Conservation (phyloP, 1,140 invertebrate genomes). For the Aphelinus atriplicis region DNA sequence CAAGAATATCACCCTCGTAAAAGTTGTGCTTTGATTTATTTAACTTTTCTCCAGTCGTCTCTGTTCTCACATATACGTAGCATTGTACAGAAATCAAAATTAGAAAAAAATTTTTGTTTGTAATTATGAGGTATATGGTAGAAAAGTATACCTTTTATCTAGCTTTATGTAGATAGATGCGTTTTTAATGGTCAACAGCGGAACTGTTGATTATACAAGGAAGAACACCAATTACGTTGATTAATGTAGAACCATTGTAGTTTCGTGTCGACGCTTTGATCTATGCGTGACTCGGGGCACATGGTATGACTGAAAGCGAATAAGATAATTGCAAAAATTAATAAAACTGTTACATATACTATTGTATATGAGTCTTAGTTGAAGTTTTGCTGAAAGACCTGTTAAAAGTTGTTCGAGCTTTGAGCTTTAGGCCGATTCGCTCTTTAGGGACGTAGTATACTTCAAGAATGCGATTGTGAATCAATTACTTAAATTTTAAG, state of each 20-base stretch:
- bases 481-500: constrained; percentile 25
- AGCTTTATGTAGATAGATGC: constrained; percentile 63
- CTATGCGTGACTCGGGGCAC: constrained; percentile 44
- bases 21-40: constrained; percentile 28
- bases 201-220: constrained; percentile 63
- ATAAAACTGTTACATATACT: constrained; percentile 63
- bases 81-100: constrained; percentile 25
- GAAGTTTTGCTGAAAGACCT: constrained; percentile 54
- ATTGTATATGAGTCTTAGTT: constrained; percentile 63
- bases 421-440: constrained; percentile 53
- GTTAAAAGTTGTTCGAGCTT: constrained; percentile 58
- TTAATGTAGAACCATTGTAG: constrained; percentile 58
- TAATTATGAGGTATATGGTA: constrained; percentile 25
- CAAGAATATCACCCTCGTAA: constrained; percentile 4
- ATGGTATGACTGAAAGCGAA: constrained; percentile 59
- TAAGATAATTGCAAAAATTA: constrained; percentile 12
- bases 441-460: constrained; percentile 42
- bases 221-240: constrained; percentile 67
- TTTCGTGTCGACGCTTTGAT: constrained; percentile 45
- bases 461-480: constrained; percentile 43
- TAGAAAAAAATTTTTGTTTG: constrained; percentile 27
- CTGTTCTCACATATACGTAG: constrained; percentile 23
- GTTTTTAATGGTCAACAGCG: constrained; percentile 61
- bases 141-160: constrained; percentile 46
- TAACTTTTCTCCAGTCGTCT: constrained; percentile 11